A percentile compares a stretch with the other conserved stretches of the same genome.
Evolutionary conservation across 64 coral and sea anemone species (phyloP).

Genomic region (Orbicella faveolata): DNA sequence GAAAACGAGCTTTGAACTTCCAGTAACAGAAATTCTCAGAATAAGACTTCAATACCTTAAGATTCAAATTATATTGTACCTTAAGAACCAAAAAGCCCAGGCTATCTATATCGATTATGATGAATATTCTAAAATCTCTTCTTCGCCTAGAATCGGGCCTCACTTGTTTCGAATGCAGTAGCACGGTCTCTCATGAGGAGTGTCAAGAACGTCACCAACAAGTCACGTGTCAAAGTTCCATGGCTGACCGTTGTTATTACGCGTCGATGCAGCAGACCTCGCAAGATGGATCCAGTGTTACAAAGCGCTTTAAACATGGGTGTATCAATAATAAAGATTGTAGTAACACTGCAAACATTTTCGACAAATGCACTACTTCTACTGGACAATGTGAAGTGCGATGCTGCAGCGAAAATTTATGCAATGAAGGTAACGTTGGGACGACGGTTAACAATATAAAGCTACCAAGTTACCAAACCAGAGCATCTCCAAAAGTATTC

Average conservation of each 20-base stretch:
- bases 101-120: not conserved
- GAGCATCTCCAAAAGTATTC: no score
- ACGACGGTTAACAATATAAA: no score
- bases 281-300: not conserved
- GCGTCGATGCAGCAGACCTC: not conserved
- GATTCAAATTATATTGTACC: no score
- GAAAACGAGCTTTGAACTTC: no score
- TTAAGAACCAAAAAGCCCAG: not conserved
- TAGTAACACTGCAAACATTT: not conserved
- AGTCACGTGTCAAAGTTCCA: not conserved
- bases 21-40: no score
- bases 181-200: not conserved
- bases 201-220: not conserved
- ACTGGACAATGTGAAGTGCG: not conserved
- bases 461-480: no score
- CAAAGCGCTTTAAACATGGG: not conserved
- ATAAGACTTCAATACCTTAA: no score
- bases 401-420: not conserved
- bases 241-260: not conserved
- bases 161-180: not conserved
- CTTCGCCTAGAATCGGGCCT: not conserved
- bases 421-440: not conserved
- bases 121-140: not conserved
- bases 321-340: not conserved
- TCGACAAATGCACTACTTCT: not conserved